Conservation (phyloP, 2,797 vertebrate genomes). For the Perdix hodgsoniae region DNA sequence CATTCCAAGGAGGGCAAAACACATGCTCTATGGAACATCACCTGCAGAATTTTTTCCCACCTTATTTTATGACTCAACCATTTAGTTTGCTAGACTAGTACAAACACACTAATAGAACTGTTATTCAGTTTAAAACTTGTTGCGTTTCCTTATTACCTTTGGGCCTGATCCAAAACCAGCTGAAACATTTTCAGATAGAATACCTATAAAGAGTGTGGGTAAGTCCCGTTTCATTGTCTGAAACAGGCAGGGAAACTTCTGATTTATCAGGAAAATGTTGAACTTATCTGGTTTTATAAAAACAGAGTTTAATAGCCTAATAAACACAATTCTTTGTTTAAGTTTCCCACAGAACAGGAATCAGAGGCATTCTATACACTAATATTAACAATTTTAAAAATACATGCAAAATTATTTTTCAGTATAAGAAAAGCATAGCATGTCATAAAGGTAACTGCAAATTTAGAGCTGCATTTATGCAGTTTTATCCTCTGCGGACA, state of each 20-base stretch:
- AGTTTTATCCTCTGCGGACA: not conserved
- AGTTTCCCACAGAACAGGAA: not conserved
- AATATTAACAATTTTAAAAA: not conserved
- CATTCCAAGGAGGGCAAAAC: not conserved
- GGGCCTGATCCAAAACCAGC: not conserved
- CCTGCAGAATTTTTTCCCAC: not conserved
- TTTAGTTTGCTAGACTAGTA: not conserved
- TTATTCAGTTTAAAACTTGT: not conserved
- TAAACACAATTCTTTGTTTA: not conserved
- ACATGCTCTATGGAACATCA: not conserved
- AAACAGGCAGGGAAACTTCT: not conserved
- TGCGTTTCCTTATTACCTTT: not conserved
- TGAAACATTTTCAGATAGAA: not conserved
- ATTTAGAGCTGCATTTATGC: not conserved
- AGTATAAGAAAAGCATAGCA: not conserved
- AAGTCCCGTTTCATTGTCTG: not conserved
- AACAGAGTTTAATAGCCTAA: not conserved
- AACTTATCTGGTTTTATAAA: not conserved
- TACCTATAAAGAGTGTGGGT: not conserved
- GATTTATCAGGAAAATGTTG: not conserved
- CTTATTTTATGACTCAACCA: not conserved
- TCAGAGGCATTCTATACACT: not conserved
- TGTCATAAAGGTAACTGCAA: not conserved
- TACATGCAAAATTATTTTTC: not conserved
- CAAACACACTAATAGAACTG: not conserved